Base-by-base conservation (phyloP, 2,113 vertebrate species). In the Puntigrus tetrazona region DNA sequence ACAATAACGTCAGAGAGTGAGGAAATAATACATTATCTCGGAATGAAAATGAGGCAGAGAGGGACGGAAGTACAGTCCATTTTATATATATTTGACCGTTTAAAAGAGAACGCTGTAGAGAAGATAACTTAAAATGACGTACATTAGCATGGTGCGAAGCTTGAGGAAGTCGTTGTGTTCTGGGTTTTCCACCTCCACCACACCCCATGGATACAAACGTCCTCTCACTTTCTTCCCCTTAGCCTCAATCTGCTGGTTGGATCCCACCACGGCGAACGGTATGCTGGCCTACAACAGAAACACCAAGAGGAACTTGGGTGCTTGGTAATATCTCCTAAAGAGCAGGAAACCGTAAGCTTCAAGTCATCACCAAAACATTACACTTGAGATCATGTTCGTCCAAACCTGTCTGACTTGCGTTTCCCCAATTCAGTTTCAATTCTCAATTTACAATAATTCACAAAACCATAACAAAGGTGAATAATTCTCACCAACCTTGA, bases 111-210 rank as follows among this genome's bases (percentile, higher is more conserved):
- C 27, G 38, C 5, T 74, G 7, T 22, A 50, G 1, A 50, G 50
- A 7, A 18, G 11, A 45, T 45, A 9, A 7, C 22, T n/a, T 34
- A 3, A 77, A 57, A 36, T 11, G 0, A 91, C 97, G 96, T 90
- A 99, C 98, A 99, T 99, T 75, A 99, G 93, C 98, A 99, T 99
- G 27, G 96, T 99, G 87, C 98, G 95, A 90, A 99, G 94, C 92
- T 99, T 99, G 86, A 99, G 94, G 89, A 99, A 99, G 92, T 99
- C 98, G 1, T 99, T 99, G 87, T 99, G 98, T 80, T 99, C 98
- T 0, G 98, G 97, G 87, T 98, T 99, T 93, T 99, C 98, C 92
- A 99, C 98, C 91, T 99, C 97, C 89, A 99, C 98, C 14, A 99
- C 98, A 1, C 98, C 98, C 98, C 98, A 99, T 0, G 97, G 98